Evolutionary conservation across 2,888 invertebrate species (phyloP).

Genomic region (Torymus texanus): DNA sequence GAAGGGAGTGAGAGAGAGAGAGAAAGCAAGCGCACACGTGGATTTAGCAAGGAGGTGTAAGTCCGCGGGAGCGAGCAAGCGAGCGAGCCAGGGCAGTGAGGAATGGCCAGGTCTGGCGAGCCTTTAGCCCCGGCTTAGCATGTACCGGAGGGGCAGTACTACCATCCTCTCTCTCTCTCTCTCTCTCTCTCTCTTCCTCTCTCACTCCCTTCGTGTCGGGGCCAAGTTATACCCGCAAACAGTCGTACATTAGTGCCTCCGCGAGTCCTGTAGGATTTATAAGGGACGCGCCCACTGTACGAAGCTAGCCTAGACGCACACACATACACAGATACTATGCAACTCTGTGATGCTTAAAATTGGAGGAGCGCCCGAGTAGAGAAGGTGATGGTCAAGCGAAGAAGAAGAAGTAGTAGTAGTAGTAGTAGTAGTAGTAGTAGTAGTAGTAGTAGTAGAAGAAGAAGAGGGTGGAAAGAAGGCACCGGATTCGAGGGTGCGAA

Average conservation of each 20-base stretch:
- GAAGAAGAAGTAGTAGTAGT: not conserved
- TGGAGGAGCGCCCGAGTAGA: constrained; percentile 6
- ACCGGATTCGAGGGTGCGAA: constrained; percentile 3
- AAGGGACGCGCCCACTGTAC: constrained; percentile 43
- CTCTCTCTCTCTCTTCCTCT: not conserved
- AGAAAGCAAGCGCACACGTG: constrained; percentile 22
- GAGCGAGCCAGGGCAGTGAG: constrained; percentile 69
- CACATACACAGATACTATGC: not conserved
- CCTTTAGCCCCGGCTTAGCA: constrained; percentile 74
- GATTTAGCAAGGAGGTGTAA: constrained; percentile 64
- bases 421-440: not conserved
- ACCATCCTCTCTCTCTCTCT: constrained; percentile 66
- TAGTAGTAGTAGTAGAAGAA: not conserved
- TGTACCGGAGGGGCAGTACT: constrained; percentile 70
- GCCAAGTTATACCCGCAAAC: constrained; percentile 76
- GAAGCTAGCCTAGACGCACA: constrained; percentile 18
- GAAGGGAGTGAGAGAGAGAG: constrained; percentile 16
- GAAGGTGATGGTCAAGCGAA: not conserved
- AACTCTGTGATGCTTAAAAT: constrained; percentile 29
- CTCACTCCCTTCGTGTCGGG: constrained; percentile 72
- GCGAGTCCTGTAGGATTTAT: constrained; percentile 74
- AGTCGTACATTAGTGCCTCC: constrained; percentile 75
- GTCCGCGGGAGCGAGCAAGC: constrained; percentile 62
- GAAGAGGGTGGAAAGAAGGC: not conserved
- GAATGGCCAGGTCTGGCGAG: constrained; percentile 74